Percentiles rank a stretch among this genome's conserved stretches.
These are phyloP conservation scores for Sander lucioperca DNA, from an alignment of 2,113 vertebrate genomes.

Conservation along the genomic window DNA sequence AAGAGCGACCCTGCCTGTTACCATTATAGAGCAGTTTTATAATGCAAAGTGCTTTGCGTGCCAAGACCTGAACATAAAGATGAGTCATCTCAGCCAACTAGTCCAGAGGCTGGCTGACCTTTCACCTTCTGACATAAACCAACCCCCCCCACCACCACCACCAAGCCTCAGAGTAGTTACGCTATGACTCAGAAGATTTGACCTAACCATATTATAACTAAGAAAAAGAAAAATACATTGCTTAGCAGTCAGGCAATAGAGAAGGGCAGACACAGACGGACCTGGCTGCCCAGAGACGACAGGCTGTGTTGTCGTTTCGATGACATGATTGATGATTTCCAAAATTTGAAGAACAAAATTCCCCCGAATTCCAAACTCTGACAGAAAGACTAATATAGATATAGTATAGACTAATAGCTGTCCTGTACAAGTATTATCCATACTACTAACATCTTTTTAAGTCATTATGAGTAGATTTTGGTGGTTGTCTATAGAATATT, in stretches of 20 bases:
- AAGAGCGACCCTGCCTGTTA: background rate
- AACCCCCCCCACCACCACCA: accelerated
- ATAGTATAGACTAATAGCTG: too few relatives aligned
- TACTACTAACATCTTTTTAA: too few relatives aligned
- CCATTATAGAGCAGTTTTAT: background rate
- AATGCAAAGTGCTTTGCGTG: background rate
- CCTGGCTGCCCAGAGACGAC: background rate
- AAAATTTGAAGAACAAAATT: background rate
- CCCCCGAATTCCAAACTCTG: background rate
- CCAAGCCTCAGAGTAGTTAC: background rate
- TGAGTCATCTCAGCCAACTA: background rate
- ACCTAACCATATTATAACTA: background rate
- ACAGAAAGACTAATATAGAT: background rate
- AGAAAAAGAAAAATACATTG: too few relatives aligned
- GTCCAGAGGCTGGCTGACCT: background rate
- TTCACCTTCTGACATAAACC: background rate
- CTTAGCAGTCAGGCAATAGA: too few relatives aligned
- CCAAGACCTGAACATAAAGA: background rate
- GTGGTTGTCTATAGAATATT: too few relatives aligned
- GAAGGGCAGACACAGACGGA: background rate
- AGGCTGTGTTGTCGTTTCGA: background rate
- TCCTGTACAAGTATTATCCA: too few relatives aligned
- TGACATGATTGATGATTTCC: background rate
- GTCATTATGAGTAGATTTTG: too few relatives aligned
- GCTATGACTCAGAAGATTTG: background rate